These are phyloP conservation scores for Neuroterus valhalla DNA, from an alignment of 1,140 invertebrate species.

Conservation along the genomic window DNA sequence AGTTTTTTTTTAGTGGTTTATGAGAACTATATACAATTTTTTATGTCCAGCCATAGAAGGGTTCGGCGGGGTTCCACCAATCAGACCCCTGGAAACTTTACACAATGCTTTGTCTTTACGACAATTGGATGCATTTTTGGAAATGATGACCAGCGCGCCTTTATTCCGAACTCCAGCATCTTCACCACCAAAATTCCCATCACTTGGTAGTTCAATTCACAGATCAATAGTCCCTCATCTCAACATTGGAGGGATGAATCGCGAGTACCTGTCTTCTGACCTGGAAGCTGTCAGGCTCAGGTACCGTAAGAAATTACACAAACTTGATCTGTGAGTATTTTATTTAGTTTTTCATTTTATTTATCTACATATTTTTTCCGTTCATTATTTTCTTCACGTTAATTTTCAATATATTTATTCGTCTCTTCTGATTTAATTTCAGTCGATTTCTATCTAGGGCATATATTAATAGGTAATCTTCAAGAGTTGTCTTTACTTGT, in stretches of 20 bases:
- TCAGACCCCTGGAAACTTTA: conserved; percentile 94
- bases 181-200: conserved; percentile 81
- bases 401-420: background rate
- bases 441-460: background rate
- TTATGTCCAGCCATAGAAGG: conserved; percentile 81
- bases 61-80: conserved; percentile 92
- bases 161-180: conserved; percentile 83
- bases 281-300: conserved; percentile 69
- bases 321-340: conserved; percentile 69
- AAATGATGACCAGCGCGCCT: conserved; percentile 84
- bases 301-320: conserved; percentile 66
- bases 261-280: conserved; percentile 74
- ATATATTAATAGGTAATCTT: background rate
- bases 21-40: conserved; percentile 33
- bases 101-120: conserved; percentile 95
- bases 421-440: background rate
- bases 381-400: background rate
- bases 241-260: conserved; percentile 58
- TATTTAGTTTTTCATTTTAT: conserved; percentile 36
- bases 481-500: background rate
- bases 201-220: conserved; percentile 66
- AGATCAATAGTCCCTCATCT: conserved; percentile 61
- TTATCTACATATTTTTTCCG: background rate
- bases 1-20: no score
- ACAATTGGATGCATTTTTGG: conserved; percentile 91